Base-by-base conservation (phyloP, 2,113 vertebrate species). In the Seriola rivoliana region DNA sequence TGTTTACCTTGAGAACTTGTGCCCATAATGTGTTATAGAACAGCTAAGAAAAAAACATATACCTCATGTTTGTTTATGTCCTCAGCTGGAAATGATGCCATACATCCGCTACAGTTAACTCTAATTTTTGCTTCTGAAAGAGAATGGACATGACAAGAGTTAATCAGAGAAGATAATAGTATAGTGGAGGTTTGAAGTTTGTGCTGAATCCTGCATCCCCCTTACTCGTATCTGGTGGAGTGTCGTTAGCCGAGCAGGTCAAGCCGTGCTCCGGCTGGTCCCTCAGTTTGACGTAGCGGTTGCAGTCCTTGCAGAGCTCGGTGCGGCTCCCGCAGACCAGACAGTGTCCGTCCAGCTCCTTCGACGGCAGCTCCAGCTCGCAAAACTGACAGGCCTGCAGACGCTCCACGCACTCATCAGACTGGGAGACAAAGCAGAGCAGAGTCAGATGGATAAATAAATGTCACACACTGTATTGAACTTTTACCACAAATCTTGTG, bases 371-470 rank as follows among this genome's bases (percentile, higher is more conserved):
- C 5, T 93, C 89, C 75, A 96, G 89, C 13, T 96, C 70, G 3
- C 97, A 97, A 91, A 94, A 96, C 38, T 42, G 54, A 75, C 97
- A 97, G 23, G 21, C 50, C 42, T n/a, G 25, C 4, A 83, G 60
- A 52, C 93, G 90, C 50, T 94, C 86, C 0, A 32, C 71, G 57
- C 95, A 96, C 23, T 95, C 90, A 3, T 94, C 60, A 14, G 75
- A 40, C 97, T 97, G 91, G 0, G 23, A 10, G 1, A 13, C 36
- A 59, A 11, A 21, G 17, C 14, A 29, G 34, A 46, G 1, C 25
- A 64, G 57, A 80, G 14, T 2, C 29, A 59, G 7, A n/a, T 48
- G 42, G 46, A 46, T 60, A 0, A 29, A 54, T 0, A 21, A 0
- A 14, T 5, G 17, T 16, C 9, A 36, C 34, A 36, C 1, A 36